A percentile compares a stretch with the other conserved stretches of the same genome.
These are phyloP conservation scores for Protonemura montana DNA, from an alignment of 2,888 invertebrate genomes.

Conservation along the genomic window DNA sequence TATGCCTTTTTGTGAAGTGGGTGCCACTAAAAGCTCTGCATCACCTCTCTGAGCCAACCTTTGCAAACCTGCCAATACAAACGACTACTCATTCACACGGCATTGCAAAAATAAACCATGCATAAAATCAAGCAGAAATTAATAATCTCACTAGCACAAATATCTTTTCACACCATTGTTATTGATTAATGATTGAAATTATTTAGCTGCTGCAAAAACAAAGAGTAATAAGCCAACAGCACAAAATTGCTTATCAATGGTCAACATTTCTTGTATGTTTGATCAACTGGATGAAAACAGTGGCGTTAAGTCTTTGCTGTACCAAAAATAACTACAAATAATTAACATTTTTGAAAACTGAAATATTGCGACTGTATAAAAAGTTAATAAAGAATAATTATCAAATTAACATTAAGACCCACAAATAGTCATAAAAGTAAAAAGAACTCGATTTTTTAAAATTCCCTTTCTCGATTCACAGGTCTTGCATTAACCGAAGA, in stretches of 20 bases:
- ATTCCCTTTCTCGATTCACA: too few species aligned
- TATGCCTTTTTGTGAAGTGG: slow-evolving; percentile 28
- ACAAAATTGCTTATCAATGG: background rate
- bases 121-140: slow-evolving; percentile 28
- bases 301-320: too few species aligned
- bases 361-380: too few species aligned
- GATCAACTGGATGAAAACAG: too few species aligned
- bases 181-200: background rate
- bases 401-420: too few species aligned
- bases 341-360: too few species aligned
- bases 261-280: too few species aligned
- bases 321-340: too few species aligned
- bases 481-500: too few species aligned
- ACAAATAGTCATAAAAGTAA: too few species aligned
- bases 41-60: slow-evolving; percentile 46
- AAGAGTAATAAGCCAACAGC: background rate
- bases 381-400: too few species aligned
- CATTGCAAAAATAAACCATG: slow-evolving; percentile 40
- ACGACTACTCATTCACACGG: slow-evolving; percentile 43
- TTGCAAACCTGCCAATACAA: slow-evolving; percentile 49
- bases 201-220: background rate
- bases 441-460: too few species aligned
- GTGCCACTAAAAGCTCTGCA: slow-evolving; percentile 38
- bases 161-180: background rate
- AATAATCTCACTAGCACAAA: slow-evolving; percentile 35